Evolutionary conservation across 2,113 vertebrate species (phyloP), one percentile per base, ranked within the genome.

Genomic region (Eidolon helvum): DNA sequence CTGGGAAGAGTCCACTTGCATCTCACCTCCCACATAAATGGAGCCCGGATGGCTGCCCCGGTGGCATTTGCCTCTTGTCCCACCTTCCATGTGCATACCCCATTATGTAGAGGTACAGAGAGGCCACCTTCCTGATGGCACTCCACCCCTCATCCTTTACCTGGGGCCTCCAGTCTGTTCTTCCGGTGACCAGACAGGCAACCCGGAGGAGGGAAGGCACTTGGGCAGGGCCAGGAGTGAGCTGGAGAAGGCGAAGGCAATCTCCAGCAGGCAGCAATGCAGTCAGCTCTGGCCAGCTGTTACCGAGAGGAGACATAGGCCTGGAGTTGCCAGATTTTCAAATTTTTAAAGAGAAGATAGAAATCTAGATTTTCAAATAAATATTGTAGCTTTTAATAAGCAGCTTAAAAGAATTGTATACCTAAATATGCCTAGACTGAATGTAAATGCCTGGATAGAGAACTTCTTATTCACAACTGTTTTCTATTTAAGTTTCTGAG

Each of bases 51-150:
- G 38, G 38, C 66, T n/a, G 26, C n/a, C 78, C 3, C 2, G 1
- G 14, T 2, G 19, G 22, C 5, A 1, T 30, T 2, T 3, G 72
- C 57, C 45, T 57, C 35, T 4, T 10, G 66, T 57, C 78, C 35
- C 18, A 1, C 3, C 57, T 53, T 50, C 21, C 3, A 7, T 6
- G 1, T 10, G 5, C 40, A 24, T 38, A 16, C 38, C 45, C 22
- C 15, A 5, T 1, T 15, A 3, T 18, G 1, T 24, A 35, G 63
- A 8, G 30, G 38, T 1, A 0, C 6, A 0, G n/a, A 26, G 33
- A n/a, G 30, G 40, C 10, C 59, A 11, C 65, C 28, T n/a, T 57
- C 82, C 22, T 19, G 21, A 72, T 8, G 50, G 50, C 7, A 10
- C 26, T 26, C 22, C 8, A 15, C 21, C 38, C 45, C 8, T 45